Evolutionary conservation across 2,113 vertebrate genomes (phyloP).

Genomic region (Triplophysa rosa): DNA sequence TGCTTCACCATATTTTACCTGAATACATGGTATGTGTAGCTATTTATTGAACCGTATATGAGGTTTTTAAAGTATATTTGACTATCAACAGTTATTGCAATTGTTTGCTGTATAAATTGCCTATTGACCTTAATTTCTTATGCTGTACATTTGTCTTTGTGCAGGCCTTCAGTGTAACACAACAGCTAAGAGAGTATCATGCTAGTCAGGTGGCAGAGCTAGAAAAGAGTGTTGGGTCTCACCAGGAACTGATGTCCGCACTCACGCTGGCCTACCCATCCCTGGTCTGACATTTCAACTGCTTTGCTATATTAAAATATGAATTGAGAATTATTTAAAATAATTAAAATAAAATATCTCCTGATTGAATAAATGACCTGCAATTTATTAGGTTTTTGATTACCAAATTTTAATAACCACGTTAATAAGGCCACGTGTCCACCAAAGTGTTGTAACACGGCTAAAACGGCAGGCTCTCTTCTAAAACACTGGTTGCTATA

Average conservation of each 20-base stretch:
- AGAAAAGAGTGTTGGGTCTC: conserved; percentile 72
- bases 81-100: not conserved
- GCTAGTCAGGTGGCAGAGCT: conserved; percentile 71
- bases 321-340: no score
- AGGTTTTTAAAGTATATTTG: no score
- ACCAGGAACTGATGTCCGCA: conserved; percentile 70
- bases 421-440: no score
- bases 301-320: not conserved
- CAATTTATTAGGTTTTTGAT: no score
- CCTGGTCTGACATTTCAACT: conserved; percentile 71
- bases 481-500: no score
- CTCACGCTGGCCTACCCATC: conserved; percentile 70
- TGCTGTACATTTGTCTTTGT: conserved; percentile 35
- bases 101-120: not conserved
- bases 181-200: conserved; percentile 74
- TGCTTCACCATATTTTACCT: not conserved
- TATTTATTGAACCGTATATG: not conserved
- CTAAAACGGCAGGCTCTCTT: no score
- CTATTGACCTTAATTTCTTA: not conserved
- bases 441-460: no score
- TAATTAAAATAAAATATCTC: no score
- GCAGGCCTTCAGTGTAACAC: conserved; percentile 74
- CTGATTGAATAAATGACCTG: no score
- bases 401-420: no score
- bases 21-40: not conserved